phyloP scores from a whole-genome alignment of 2,797 vertebrate species.

The Chiloscyllium punctatum region DNA sequence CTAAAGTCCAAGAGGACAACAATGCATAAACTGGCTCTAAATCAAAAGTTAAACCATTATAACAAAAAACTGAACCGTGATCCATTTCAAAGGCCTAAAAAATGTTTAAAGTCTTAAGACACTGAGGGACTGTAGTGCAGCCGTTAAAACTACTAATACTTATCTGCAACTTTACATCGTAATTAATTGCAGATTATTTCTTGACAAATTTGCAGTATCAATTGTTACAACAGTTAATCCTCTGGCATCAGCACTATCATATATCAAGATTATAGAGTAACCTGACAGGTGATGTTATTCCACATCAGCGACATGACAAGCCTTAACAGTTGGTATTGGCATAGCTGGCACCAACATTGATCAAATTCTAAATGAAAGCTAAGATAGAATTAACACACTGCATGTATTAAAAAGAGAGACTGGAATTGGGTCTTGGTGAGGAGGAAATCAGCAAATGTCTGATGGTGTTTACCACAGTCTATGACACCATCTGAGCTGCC shows the following conservation, averaged over 20 bases:
- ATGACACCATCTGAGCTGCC: neutral
- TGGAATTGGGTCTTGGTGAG: neutral
- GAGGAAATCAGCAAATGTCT: neutral
- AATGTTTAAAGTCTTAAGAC: neutral
- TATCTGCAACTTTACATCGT: neutral
- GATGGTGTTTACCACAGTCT: neutral
- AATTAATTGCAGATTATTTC: slow-evolving; percentile 36
- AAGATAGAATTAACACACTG: neutral
- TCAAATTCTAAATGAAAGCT: neutral
- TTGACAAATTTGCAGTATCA: slow-evolving; percentile 10
- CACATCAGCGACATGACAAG: slow-evolving; percentile 23
- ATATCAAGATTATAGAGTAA: slow-evolving; percentile 2
- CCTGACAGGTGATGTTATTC: slow-evolving; percentile 26
- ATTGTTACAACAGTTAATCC: slow-evolving; percentile 22
- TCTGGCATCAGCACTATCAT: slow-evolving; percentile 26
- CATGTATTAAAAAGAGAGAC: neutral
- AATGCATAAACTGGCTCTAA: neutral
- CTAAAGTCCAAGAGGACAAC: neutral
- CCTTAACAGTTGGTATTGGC: neutral
- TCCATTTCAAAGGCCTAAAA: neutral
- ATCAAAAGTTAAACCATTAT: neutral
- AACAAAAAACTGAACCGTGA: neutral
- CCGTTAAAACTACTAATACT: neutral
- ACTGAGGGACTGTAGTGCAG: neutral
- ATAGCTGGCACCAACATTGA: neutral